Conservation (phyloP, 2,888 invertebrate genomes). For the Epinotia brunnichana region DNA sequence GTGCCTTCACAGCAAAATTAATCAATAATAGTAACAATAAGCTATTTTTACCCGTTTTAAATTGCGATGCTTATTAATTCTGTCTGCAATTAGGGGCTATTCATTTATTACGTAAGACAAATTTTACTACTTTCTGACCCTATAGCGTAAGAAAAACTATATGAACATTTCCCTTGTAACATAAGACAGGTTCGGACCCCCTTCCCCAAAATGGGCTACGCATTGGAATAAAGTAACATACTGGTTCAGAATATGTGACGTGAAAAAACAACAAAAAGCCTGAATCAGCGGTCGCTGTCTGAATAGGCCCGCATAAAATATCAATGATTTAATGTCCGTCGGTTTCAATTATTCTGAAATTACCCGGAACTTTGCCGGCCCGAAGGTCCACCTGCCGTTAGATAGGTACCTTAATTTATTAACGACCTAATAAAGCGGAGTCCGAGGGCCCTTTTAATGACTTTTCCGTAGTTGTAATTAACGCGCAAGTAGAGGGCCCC, state of each 20-base stretch:
- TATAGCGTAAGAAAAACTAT: no score
- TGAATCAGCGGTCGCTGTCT: neutral
- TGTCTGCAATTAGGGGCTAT: no score
- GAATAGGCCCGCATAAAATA: conserved; percentile 11
- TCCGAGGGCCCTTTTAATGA: conserved; percentile 53
- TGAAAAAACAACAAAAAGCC: neutral
- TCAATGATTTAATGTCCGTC: conserved; percentile 30
- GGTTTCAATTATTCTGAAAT: conserved; percentile 39
- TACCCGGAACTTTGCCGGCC: conserved; percentile 31
- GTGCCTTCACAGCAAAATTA: conserved; percentile 6
- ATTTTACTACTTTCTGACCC: no score
- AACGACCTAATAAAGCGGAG: conserved; percentile 60
- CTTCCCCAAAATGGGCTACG: no score
- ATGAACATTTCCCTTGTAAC: no score
- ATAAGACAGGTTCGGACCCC: no score
- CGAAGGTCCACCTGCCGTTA: conserved; percentile 50
- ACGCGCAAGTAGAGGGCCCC: conserved; percentile 46
- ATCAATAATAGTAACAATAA: neutral
- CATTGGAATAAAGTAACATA: neutral
- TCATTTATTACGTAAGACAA: no score
- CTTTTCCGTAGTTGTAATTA: conserved; percentile 49
- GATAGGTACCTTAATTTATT: conserved; percentile 60
- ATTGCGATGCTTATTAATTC: neutral
- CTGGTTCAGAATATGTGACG: no score
- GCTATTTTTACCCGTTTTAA: neutral